Base-by-base conservation (phyloP, 2,888 invertebrate genomes). In the Cephonodes hylas region DNA sequence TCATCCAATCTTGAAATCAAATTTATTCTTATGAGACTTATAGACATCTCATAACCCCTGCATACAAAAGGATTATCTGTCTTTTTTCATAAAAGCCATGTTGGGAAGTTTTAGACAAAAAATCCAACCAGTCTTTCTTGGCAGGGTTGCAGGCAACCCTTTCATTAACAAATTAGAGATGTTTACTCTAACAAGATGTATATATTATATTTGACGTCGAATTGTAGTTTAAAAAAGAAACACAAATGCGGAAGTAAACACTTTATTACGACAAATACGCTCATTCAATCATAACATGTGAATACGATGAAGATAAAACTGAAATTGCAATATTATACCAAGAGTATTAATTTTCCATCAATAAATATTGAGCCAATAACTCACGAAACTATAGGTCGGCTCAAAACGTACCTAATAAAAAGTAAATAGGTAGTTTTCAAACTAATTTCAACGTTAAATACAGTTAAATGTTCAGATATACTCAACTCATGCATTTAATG, bases 211-310 rank as follows among this genome's bases (percentile, higher is more conserved):
- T n/a, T 3, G 15, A 8, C 7, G 1, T 6, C 34, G 34, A 34
- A 8, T n/a, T 18, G 2, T n/a, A 23, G 15, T 46, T 7, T 20
- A 3, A 31, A 27, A 31, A 27, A 8, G 31, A 53, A 46, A 13
- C 7, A 53, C 53, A 31, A 4, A 18, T 20, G 18, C 18, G 25
- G 22, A 23, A 5, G 23, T 53, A 23, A 53, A 53, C 48, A 53
- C 53, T 53, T 53, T 53, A 53, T 53, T 53, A 53, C 27, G 27
- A 48, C 31, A 53, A 53, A 27, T 53, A 53, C 31, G 48, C 48
- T 25, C 22, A 46, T 22, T 27, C 53, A 31, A 53, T 53, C 53
- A 53, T 53, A 53, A 53, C 48, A 48, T 31, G 18, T 53, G 31
- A 53, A 53, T 27, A 53, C 31, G 31, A 20, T 53, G 31, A 15